These are phyloP conservation scores for Stenurella melanura DNA, from an alignment of 2,888 invertebrate genomes.

Conservation along the genomic window DNA sequence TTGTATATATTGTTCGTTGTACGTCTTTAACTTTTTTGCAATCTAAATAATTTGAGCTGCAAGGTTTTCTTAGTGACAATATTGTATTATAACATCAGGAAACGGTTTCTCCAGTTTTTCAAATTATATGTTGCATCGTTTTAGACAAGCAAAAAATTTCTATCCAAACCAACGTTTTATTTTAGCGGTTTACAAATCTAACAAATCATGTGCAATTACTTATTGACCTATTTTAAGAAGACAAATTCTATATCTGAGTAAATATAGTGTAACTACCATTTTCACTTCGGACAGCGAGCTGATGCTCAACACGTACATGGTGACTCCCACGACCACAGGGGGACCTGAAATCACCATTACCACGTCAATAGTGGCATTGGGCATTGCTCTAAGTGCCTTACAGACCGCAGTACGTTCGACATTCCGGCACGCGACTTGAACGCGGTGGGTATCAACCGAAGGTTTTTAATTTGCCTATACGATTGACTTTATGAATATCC, in stretches of 20 bases:
- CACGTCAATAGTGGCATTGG: slow-evolving; percentile 63
- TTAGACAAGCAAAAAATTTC: slow-evolving; percentile 20
- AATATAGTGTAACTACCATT: slow-evolving; percentile 82
- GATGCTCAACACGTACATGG: slow-evolving; percentile 98
- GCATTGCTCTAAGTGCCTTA: slow-evolving; percentile 61
- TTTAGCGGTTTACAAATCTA: background rate
- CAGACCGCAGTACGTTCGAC: slow-evolving; percentile 47
- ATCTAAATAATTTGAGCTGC: too few relatives aligned
- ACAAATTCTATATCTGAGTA: slow-evolving; percentile 39
- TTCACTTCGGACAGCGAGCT: slow-evolving; percentile 98
- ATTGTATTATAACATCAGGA: too few relatives aligned
- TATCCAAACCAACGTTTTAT: slow-evolving; percentile 18
- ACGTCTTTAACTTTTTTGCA: too few relatives aligned
- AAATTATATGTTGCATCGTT: too few relatives aligned
- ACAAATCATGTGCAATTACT: slow-evolving; percentile 22
- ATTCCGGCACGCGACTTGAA: slow-evolving; percentile 7
- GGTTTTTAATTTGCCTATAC: slow-evolving; percentile 13
- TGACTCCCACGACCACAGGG: slow-evolving; percentile 98
- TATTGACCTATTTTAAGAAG: slow-evolving; percentile 28
- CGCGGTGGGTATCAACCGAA: background rate
- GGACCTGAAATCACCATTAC: slow-evolving; percentile 87
- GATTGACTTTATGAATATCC: too few relatives aligned
- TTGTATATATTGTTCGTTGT: background rate
- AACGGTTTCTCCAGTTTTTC: too few relatives aligned
- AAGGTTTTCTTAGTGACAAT: too few relatives aligned